These are phyloP conservation scores for Pseudotriccus pelzelni DNA, from an alignment of 2,797 vertebrate species.

Conservation along the genomic window DNA sequence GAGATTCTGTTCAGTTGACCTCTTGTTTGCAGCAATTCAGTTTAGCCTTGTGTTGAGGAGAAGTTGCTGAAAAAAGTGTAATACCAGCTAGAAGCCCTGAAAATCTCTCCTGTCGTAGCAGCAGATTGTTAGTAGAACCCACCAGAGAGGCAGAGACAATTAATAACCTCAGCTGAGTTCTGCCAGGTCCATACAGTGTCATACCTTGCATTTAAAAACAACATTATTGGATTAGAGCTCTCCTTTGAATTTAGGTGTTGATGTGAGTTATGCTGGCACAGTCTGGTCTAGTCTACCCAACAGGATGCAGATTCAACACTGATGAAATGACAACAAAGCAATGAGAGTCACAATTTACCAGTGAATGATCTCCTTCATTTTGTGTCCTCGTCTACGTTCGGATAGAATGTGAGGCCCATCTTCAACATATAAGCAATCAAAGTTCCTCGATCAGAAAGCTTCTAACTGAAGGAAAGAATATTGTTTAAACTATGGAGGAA, in stretches of 20 bases:
- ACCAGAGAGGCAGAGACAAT: rapidly evolving
- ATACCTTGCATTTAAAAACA: not conserved
- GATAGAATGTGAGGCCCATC: not conserved
- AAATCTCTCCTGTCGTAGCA: not conserved
- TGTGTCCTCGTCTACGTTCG: not conserved
- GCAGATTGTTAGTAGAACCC: not conserved
- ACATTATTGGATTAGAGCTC: not conserved
- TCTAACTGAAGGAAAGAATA: not conserved
- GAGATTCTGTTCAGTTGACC: not conserved
- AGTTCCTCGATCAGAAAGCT: not conserved
- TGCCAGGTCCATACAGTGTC: not conserved
- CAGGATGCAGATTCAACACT: not conserved
- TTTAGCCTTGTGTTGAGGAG: not conserved
- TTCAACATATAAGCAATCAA: not conserved
- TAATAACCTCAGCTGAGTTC: not conserved
- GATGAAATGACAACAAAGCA: not conserved
- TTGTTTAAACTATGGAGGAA: not conserved
- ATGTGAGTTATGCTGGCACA: not conserved
- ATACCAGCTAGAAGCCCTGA: not conserved
- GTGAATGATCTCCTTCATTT: not conserved
- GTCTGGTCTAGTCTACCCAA: not conserved
- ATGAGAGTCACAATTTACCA: not conserved
- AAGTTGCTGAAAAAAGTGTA: not conserved
- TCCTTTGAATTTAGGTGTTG: not conserved
- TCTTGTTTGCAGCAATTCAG: not conserved